Percentiles rank a stretch among this genome's conserved stretches.
Conservation (phyloP, 2,797 vertebrate genomes). For the Hemibagrus guttatus region DNA sequence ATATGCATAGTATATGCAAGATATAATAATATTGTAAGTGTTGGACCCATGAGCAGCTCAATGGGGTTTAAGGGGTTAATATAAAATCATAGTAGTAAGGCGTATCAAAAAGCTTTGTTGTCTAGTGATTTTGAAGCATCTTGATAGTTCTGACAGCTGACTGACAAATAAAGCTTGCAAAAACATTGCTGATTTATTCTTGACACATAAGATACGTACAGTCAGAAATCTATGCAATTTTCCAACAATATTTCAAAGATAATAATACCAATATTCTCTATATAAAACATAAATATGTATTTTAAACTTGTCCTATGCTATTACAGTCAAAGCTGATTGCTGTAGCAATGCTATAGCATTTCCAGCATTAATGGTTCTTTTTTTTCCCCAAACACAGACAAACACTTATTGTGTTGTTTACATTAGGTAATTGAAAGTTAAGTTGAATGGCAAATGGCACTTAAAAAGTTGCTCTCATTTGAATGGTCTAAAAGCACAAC, state of each 20-base stretch:
- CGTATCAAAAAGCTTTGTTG: background rate
- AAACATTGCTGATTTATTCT: background rate
- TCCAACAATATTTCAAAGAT: background rate
- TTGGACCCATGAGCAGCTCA: background rate
- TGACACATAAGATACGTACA: background rate
- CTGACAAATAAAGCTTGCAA: background rate
- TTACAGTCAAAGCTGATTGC: background rate
- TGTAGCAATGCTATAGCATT: background rate
- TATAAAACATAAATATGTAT: background rate
- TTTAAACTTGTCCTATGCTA: background rate
- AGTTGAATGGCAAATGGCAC: constrained; percentile 8
- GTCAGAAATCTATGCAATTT: background rate
- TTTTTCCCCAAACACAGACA: background rate
- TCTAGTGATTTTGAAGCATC: background rate
- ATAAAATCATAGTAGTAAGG: background rate
- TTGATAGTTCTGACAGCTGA: background rate
- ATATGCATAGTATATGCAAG: background rate
- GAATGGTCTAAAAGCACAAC: background rate
- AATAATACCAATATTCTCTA: background rate
- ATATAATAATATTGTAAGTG: background rate
- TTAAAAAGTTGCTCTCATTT: constrained; percentile 27
- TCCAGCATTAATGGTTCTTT: background rate
- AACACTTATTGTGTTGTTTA: constrained; percentile 1
- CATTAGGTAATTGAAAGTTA: constrained; percentile 32
- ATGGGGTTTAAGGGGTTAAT: background rate